These are phyloP conservation scores for Cyclina sinensis DNA, from an alignment of 1,140 invertebrate species.

Conservation along the genomic window DNA sequence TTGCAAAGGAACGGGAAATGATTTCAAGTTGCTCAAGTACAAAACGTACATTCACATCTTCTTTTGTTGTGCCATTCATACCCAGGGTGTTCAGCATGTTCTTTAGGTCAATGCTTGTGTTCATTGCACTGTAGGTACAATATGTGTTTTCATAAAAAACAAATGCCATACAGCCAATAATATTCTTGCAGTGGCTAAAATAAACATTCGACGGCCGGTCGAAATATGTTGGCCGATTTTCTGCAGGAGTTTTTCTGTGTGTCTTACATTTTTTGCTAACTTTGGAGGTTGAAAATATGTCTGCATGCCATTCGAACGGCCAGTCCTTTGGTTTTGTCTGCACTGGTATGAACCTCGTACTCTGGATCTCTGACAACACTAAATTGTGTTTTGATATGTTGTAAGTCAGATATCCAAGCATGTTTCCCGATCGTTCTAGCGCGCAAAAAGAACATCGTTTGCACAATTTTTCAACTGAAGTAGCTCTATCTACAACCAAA, in stretches of 20 bases:
- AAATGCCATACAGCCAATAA: constrained; percentile 3
- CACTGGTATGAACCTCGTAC: constrained; percentile 65
- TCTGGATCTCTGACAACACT: background rate
- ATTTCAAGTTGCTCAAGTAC: background rate
- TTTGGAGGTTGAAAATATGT: background rate
- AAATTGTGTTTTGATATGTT: background rate
- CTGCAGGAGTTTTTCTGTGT: background rate
- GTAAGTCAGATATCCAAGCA: constrained; percentile 49
- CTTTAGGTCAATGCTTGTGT: background rate
- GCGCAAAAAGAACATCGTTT: constrained; percentile 28
- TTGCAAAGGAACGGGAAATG: background rate
- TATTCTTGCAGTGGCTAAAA: background rate
- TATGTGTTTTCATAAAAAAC: background rate
- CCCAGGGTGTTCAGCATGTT: background rate
- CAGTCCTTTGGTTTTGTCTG: constrained; percentile 58
- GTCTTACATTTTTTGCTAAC: background rate
- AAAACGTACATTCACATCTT: background rate
- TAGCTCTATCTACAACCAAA: constrained; percentile 57
- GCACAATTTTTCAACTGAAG: constrained; percentile 41
- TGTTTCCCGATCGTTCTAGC: background rate
- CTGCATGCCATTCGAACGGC: constrained; percentile 63
- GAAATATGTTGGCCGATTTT: background rate
- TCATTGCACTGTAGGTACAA: too few relatives aligned
- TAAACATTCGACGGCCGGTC: background rate
- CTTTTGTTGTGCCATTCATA: constrained; percentile 4